Percentiles rank a stretch among this genome's conserved stretches.
Evolutionary conservation across 2,888 invertebrate species (phyloP).

Genomic region (Azorinus chamasolen): DNA sequence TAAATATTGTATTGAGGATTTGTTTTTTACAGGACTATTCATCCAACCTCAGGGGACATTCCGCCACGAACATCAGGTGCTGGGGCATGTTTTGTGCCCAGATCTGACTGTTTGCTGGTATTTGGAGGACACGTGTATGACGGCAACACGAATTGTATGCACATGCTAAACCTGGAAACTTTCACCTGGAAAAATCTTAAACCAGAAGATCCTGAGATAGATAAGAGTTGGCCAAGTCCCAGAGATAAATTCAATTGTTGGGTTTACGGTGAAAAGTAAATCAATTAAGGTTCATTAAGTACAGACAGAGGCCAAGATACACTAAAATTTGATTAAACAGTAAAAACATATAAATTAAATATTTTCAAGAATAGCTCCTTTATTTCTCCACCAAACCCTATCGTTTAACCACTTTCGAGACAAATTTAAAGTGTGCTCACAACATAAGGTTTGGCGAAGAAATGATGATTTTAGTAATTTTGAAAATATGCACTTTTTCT

Average conservation of each 20-base stretch:
- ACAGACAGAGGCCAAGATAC: no score
- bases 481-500: no score
- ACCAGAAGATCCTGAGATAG: neutral
- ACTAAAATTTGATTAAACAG: no score
- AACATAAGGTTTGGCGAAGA: no score
- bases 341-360: no score
- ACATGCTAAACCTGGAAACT: conserved; percentile 77
- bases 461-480: no score
- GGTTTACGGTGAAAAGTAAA: conserved; percentile 77
- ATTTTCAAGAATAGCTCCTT: no score
- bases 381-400: no score
- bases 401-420: no score
- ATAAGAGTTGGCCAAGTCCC: conserved; percentile 68
- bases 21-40: conserved; percentile 32
- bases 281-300: no score
- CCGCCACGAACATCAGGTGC: conserved; percentile 84
- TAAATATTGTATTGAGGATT: no score
- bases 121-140: conserved; percentile 82
- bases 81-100: conserved; percentile 74
- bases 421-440: no score
- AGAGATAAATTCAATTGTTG: conserved; percentile 81
- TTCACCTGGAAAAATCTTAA: conserved; percentile 75
- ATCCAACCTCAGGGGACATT: conserved; percentile 67
- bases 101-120: conserved; percentile 80
- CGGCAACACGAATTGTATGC: conserved; percentile 80